Percentiles rank a stretch among this genome's conserved stretches.
phyloP scores from a whole-genome alignment of 2,797 vertebrate genomes.

The Galaxias olidus region DNA sequence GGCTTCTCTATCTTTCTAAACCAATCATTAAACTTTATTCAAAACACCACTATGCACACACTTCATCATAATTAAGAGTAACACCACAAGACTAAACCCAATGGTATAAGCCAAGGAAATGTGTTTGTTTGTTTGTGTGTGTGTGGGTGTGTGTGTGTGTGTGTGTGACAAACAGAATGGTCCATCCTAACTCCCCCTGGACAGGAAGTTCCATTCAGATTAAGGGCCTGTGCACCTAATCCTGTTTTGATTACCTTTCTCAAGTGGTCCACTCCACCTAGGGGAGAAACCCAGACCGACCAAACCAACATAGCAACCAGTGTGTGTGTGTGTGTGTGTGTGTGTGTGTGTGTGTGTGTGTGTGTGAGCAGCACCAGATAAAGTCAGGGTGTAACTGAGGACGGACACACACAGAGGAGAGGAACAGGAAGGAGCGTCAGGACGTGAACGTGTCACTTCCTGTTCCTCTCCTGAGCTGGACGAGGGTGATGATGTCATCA shows the following conservation, averaged over 20 bases:
- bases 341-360: background rate
- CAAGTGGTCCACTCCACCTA: background rate
- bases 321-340: background rate
- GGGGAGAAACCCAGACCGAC: background rate
- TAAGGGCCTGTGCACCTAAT: conserved; percentile 5
- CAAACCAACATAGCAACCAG: background rate
- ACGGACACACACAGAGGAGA: background rate
- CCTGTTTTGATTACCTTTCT: conserved; percentile 8
- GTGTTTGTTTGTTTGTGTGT: too few species aligned
- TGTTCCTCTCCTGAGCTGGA: background rate
- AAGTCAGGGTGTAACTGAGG: background rate
- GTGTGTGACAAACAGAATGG: too few species aligned
- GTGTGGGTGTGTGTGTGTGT: background rate
- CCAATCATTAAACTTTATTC: too few species aligned
- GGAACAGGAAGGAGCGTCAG: background rate
- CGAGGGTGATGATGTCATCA: too few species aligned
- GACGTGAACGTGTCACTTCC: background rate
- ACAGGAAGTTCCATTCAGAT: background rate
- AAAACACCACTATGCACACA: too few species aligned
- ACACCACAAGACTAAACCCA: too few species aligned
- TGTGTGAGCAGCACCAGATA: conserved; percentile 3
- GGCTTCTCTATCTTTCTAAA: too few species aligned
- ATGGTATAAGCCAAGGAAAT: too few species aligned
- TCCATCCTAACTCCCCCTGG: background rate
- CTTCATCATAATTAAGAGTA: too few species aligned